Evolutionary conservation across 2,797 vertebrate genomes (phyloP).

Genomic region (Phyllotis vaccarum): DNA sequence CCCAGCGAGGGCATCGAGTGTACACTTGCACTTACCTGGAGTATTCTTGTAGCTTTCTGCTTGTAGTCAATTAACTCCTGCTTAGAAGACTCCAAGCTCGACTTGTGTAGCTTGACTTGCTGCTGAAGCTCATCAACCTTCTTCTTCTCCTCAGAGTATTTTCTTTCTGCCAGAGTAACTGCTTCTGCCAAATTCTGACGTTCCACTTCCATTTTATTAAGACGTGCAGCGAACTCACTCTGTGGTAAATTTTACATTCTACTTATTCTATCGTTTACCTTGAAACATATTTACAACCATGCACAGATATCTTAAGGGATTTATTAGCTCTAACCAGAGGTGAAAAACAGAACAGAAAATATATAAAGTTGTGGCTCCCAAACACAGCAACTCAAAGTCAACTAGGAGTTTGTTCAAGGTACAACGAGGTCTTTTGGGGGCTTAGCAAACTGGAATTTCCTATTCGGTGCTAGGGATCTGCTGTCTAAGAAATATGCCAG

Average conservation of each 20-base stretch:
- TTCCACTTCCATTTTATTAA: constrained; percentile 94
- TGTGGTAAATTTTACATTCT: constrained; percentile 78
- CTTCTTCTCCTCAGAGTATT: constrained; percentile 92
- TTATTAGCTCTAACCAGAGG: constrained; percentile 14
- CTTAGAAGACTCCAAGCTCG: constrained; percentile 91
- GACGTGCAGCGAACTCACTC: constrained; percentile 92
- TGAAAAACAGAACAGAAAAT: not conserved
- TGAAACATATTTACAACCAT: constrained; percentile 40
- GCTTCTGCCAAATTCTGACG: constrained; percentile 95
- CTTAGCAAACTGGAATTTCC: not conserved
- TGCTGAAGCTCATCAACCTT: constrained; percentile 94
- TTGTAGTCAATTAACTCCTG: constrained; percentile 97
- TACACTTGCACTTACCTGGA: constrained; percentile 90
- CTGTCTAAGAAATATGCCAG: not conserved
- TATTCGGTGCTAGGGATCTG: not conserved
- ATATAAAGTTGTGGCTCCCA: not conserved
- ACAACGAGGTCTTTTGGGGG: not conserved
- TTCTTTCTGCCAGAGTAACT: constrained; percentile 92
- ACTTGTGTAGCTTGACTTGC: constrained; percentile 91
- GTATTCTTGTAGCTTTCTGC: constrained; percentile 97
- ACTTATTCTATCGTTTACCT: not conserved
- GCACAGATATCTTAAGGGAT: not conserved
- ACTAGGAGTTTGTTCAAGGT: constrained; percentile 5
- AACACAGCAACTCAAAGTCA: not conserved
- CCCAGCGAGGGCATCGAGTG: not conserved